Base-by-base conservation (phyloP, 2,888 invertebrate genomes). In the Odontocerum albicorne region DNA sequence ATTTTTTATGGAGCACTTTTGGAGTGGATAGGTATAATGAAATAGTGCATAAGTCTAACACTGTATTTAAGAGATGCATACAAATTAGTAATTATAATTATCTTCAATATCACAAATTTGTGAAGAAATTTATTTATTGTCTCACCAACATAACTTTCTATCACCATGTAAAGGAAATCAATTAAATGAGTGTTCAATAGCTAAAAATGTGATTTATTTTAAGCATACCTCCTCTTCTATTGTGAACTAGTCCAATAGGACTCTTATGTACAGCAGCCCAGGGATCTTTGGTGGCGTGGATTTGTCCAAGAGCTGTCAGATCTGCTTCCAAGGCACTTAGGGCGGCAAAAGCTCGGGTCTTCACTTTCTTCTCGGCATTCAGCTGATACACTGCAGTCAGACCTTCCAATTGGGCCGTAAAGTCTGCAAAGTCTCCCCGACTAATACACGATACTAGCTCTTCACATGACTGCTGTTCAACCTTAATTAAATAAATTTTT, bases 341-440 rank as follows among this genome's bases (percentile, higher is more conserved):
- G 10, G 96, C 94, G 66, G 90, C 88, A 68, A 92, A 96, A 2
- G 95, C 95, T 76, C 96, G 95, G 62, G 88, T 90, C 75, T 95
- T 96, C 6, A 93, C 86, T 74, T 94, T 95, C 69, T 95, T 95
- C 67, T 97, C 96, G 7, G 94, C 93, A 74, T 92, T 93, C 8
- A 97, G 76, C 68, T 95, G 92, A 71, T 96, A 97, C 55, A 96
- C 94, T 12, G 93, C 90, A 15, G 90, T 88, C 15, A 95, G 80
- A 0, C 94, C 89, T 71, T 96, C 93, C n/a, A 97, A 72, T 70
- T 97, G 96, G 4, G 88, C 85, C 1, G 93, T 90, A 68, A 97
- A 95, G 72, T 95, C 95, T 2, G 87, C 83, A 72, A 96, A 96
- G 72, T 96, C 93, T 2, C 94, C 91, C 13, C 85, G 79, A 40